These are phyloP conservation scores for Mustela nigripes DNA, from an alignment of 2,113 vertebrate species.

Conservation along the genomic window DNA sequence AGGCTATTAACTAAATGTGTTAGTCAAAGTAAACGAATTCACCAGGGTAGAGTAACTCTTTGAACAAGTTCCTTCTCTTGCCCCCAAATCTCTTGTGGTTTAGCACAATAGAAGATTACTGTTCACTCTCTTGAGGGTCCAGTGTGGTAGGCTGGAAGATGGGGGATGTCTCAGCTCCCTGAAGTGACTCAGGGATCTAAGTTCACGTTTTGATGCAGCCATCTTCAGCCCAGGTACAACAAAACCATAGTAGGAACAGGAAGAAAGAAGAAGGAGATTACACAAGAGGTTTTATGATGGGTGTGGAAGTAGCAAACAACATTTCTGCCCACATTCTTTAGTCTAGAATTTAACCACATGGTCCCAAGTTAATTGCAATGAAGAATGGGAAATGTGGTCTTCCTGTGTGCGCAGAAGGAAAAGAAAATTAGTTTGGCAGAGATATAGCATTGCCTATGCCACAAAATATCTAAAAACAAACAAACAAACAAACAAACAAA, in stretches of 20 bases:
- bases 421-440: conserved; percentile 2
- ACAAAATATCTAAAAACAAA: neutral
- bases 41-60: neutral
- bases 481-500: neutral
- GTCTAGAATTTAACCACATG: neutral
- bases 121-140: neutral
- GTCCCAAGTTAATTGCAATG: neutral
- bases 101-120: neutral
- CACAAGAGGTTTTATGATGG: neutral
- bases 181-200: neutral
- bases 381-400: neutral
- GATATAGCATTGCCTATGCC: neutral
- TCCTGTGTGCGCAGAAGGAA: neutral
- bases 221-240: neutral
- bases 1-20: neutral
- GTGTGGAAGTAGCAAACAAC: neutral
- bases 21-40: neutral
- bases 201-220: neutral
- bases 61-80: neutral
- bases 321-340: neutral
- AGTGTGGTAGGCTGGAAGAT: neutral
- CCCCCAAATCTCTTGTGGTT: neutral
- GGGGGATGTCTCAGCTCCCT: neutral
- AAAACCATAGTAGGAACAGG: neutral
- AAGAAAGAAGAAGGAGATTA: neutral